A percentile compares a stretch with the other conserved stretches of the same genome.
Conservation (phyloP, 2,888 invertebrate genomes). For the Oscheius sp. region DNA sequence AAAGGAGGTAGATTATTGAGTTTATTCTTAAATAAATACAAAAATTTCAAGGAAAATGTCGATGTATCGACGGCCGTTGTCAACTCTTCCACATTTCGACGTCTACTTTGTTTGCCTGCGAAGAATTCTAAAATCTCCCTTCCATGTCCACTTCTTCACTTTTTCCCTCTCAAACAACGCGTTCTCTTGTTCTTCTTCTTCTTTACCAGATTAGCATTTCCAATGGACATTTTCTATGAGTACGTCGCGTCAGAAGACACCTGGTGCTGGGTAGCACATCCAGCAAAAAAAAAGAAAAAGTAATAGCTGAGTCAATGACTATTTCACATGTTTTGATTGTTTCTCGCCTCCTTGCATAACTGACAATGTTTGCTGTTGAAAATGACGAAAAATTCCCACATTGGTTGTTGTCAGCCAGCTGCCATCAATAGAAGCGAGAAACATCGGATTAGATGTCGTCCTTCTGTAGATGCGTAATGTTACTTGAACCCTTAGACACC, state of each 20-base stretch:
- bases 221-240: conserved; percentile 11
- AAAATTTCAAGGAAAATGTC: conserved; percentile 39
- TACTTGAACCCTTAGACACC: no score
- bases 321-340: no score
- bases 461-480: no score
- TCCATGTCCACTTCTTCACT: conserved; percentile 14
- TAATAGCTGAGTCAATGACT: neutral
- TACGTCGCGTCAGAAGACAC: neutral
- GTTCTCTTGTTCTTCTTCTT: neutral
- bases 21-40: conserved; percentile 18
- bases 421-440: no score
- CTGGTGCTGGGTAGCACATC: neutral
- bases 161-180: conserved; percentile 15
- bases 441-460: no score
- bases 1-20: conserved; percentile 27
- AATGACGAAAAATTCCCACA: no score
- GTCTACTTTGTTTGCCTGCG: conserved; percentile 44
- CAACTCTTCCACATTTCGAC: conserved; percentile 46
- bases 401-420: no score
- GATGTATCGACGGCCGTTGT: conserved; percentile 48
- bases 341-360: no score
- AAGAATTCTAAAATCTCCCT: conserved; percentile 46
- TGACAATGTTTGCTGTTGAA: no score
- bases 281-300: neutral
- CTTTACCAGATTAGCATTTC: conserved; percentile 12